phyloP scores from a whole-genome alignment of 2,113 vertebrate species.

The Forbesichthys papilliferus region DNA sequence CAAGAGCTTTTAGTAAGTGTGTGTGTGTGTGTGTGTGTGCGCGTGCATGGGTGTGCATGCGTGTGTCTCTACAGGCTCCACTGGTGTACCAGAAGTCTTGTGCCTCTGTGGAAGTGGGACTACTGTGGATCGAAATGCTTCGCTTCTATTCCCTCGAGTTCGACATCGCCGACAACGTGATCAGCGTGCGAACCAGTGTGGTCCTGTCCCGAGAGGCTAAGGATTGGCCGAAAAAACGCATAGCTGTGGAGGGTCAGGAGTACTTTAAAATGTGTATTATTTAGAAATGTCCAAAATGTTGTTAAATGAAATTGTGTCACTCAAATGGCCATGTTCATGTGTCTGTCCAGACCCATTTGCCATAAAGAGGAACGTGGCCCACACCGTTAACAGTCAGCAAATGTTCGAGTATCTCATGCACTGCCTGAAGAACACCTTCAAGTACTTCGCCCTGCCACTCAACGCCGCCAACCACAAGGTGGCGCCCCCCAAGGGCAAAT shows the following conservation, averaged over 20 bases:
- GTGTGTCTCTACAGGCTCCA: constrained; percentile 72
- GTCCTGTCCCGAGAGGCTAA: constrained; percentile 85
- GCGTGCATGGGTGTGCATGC: not conserved
- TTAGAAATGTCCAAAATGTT: not conserved
- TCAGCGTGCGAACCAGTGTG: constrained; percentile 85
- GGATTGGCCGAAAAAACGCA: constrained; percentile 94
- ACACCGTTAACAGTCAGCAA: constrained; percentile 88
- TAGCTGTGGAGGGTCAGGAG: constrained; percentile 88
- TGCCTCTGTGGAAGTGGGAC: constrained; percentile 75
- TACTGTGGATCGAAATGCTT: constrained; percentile 91
- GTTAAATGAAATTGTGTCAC: not conserved
- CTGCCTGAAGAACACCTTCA: constrained; percentile 91
- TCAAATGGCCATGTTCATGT: not conserved
- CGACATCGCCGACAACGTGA: constrained; percentile 84
- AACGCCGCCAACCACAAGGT: constrained; percentile 33
- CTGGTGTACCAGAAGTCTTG: constrained; percentile 77
- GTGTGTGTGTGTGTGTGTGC: no score
- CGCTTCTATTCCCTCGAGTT: constrained; percentile 94
- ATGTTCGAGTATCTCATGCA: constrained; percentile 90
- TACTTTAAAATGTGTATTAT: constrained; percentile 1
- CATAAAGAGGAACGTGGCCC: constrained; percentile 90
- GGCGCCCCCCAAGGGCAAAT: constrained; percentile 4
- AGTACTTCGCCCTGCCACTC: constrained; percentile 89
- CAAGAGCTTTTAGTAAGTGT: no score
- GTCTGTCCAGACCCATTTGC: constrained; percentile 86